Evolutionary conservation across 2,888 invertebrate species (phyloP), one percentile per base, ranked within the genome.

Genomic region (Bombyx huttoni): DNA sequence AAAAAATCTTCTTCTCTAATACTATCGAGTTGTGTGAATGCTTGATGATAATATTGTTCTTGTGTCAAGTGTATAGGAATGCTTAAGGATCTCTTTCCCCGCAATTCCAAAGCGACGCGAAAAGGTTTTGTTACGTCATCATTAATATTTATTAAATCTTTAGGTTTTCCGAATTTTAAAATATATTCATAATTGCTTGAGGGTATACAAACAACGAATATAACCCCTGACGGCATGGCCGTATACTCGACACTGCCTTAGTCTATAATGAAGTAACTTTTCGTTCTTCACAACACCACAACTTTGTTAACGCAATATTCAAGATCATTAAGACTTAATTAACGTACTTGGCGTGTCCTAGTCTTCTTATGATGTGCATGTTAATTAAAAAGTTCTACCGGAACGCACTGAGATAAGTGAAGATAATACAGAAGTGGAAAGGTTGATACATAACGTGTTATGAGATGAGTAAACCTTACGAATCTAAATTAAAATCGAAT

Each of bases 171-270:
- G 56, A 89, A 90, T 51, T 86, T 81, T 13, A 91, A 60, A 47
- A 90, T 86, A 64, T 92, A 91, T 73, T 93, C 93, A 64, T 91
- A 91, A 68, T 90, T 92, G 52, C 91, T 89, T 54, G 93, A 92
- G 8, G 93, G 93, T 62, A 93, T 91, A 65, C 91, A 92, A 55
- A 93, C 90, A 53, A 93, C 73, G 67, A 93, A 93, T 56, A 93
- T 89, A 7, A 93, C 93, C 58, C 93, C 92, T 5, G 80, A 69
- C 52, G 91, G 89, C 91, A 91, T 91, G 47, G 34, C 50, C 7
- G 7, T 47, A 33, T 33, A 50, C 24, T 50, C 33, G 46, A 10
- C 47, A 34, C 51, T 46, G 13, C 49, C 52, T 53, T 46, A 52
- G 45, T 47, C n/a, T 24, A 50, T 56, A 48, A 47, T 50, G 49